Evolutionary conservation across 2,888 invertebrate species (phyloP), one percentile per base, ranked within the genome.

Genomic region (Halocaridina rubra): DNA sequence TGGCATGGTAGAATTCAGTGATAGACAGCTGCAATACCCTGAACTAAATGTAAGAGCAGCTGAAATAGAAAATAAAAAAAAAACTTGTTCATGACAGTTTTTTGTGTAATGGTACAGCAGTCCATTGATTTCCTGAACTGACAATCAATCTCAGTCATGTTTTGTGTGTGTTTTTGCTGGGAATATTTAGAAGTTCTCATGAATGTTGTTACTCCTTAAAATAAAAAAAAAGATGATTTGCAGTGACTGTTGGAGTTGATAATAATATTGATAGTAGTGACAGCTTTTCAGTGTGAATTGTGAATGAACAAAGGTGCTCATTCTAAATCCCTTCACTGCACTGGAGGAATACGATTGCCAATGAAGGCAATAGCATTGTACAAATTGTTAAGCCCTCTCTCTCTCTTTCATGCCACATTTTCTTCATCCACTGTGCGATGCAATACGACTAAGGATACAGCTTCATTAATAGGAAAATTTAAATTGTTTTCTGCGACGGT

Each of bases 321-420:
- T 19, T 77, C 76, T 61, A 33, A 59, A 59, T 33, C 76, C 22
- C 82, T 82, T 76, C 82, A 82, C 82, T 82, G 82, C 71, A 72
- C 61, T 59, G n/a, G n/a, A n/a, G n/a, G n/a, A n/a, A 69, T 77
- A 29, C 24, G 39, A 33, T 24, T 32, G 77, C 71, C 72, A 69
- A 69, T 71, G 67, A 78, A 33, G 78, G 77, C 72, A 72, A 72
- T 59, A 84, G 82, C 82, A 84, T 84, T 84, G 82, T 84, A 84
- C 82, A 84, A 84, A 84, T 84, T 84, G 82, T 84, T 84, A 61
- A 84, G 72, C 82, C 78, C 82, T 78, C 75, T 69, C 76, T 32
- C 71, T 71, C 30, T 30, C n/a, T 81, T 75, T 81, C 76, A 61
- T 72, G 46, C 82, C 82, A 82, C 82, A 77, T n/a, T n/a, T n/a